These are phyloP conservation scores for Philaethria dido DNA, from an alignment of 2,888 invertebrate genomes.

Conservation along the genomic window DNA sequence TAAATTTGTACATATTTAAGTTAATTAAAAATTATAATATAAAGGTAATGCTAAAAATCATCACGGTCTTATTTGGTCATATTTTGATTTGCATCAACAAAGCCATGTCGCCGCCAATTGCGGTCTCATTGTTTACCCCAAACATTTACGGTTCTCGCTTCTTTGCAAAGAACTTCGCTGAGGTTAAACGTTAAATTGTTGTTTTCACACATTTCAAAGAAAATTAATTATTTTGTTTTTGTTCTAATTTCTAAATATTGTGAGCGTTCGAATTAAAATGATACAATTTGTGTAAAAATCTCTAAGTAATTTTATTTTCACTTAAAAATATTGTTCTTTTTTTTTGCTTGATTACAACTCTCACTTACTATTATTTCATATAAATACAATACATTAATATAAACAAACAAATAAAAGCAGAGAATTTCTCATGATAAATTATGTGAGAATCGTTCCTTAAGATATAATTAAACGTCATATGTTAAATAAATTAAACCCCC, in stretches of 20 bases:
- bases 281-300: no score
- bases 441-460: no score
- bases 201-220: conserved; percentile 13
- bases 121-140: conserved; percentile 78
- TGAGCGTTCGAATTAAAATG: background rate
- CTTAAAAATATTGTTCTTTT: no score
- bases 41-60: background rate
- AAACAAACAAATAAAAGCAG: no score
- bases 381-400: no score
- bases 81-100: conserved; percentile 76
- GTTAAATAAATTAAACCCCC: no score
- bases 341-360: no score
- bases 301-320: no score
- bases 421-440: no score
- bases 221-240: background rate
- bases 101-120: conserved; percentile 77
- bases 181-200: conserved; percentile 51
- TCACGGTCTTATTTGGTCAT: conserved; percentile 57
- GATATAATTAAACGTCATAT: no score
- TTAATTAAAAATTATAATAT: background rate
- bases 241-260: background rate
- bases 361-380: no score
- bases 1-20: no score
- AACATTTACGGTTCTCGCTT: conserved; percentile 73
- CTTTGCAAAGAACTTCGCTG: conserved; percentile 71